phyloP scores from a whole-genome alignment of 2,888 invertebrate species.

The Falcaria lacertinaria region DNA sequence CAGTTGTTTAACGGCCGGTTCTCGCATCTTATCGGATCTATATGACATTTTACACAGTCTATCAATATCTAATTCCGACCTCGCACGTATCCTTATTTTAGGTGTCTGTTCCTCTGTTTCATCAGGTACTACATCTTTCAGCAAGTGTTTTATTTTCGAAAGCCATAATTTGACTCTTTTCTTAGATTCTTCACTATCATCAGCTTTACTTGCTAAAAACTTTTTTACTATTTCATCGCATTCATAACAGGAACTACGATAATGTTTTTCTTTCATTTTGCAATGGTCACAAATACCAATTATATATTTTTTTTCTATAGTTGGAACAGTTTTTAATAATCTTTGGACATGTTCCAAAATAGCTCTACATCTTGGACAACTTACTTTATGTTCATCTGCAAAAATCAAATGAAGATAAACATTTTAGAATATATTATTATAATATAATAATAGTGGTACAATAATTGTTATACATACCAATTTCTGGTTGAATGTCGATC shows the following conservation, averaged over 20 bases:
- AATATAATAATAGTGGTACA: too few relatives aligned
- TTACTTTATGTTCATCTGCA: conserved; percentile 40
- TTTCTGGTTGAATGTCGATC: conserved; percentile 23
- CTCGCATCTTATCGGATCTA: background rate
- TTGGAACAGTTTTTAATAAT: conserved; percentile 29
- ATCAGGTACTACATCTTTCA: conserved; percentile 14
- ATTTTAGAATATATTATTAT: too few relatives aligned
- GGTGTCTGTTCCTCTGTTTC: conserved; percentile 8
- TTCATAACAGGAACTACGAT: conserved; percentile 34
- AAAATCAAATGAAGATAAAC: too few relatives aligned
- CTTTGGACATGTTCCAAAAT: conserved; percentile 38
- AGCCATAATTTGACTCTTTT: conserved; percentile 26
- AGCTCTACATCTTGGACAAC: conserved; percentile 49
- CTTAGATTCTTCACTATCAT: conserved; percentile 26
- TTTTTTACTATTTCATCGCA: conserved; percentile 41
- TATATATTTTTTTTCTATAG: conserved; percentile 32
- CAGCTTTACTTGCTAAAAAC: conserved; percentile 33
- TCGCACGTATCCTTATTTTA: conserved; percentile 4
- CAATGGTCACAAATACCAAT: conserved; percentile 53
- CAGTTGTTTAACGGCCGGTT: conserved; percentile 3
- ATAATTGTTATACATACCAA: too few relatives aligned
- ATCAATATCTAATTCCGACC: conserved; percentile 16
- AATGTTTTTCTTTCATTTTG: conserved; percentile 17
- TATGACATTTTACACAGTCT: conserved; percentile 6
- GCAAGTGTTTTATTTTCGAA: conserved; percentile 22